Evolutionary conservation across 2,113 vertebrate genomes (phyloP), one percentile per base, ranked within the genome.

Genomic region (Cervus canadensis): DNA sequence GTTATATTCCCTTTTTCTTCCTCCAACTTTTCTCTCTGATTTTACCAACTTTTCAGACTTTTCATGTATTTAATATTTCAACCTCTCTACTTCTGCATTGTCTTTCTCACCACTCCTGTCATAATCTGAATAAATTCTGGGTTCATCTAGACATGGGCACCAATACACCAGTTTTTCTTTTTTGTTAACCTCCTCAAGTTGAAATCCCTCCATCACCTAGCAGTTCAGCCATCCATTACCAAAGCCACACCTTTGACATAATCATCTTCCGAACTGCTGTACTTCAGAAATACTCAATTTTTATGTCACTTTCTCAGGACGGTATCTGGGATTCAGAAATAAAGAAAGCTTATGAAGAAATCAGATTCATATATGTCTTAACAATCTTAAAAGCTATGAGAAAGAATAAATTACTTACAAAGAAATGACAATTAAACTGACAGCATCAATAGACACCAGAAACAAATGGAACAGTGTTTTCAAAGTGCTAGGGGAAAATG

Each of bases 371-470:
- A 79, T 93, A 96, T 94, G 95, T 89, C 93, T 98, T 98, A 96
- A 96, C 54, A 85, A 94, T 94, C 96, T 98, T 98, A 97, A 98
- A 97, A 97, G 95, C 94, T 92, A 96, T 86, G 96, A 97, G 78
- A 97, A 97, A 97, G 93, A 98, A 96, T 95, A 97, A 97, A 96
- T 97, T 97, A 96, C 97, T 97, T 97, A 95, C 79, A 97, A 95
- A 97, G 94, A 96, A 98, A 92, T 98, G 98, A 97, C 97, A 98
- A 87, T 96, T 97, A 96, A 92, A 93, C 82, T 98, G 97, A 97
- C 98, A 97, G 97, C 94, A 97, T 98, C 97, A 96, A 88, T 97
- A 97, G 97, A 97, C 92, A 94, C 88, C 76, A 97, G 97, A 98
- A 97, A 97, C 94, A 97, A 97, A 97, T 90, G 97, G 95, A 97